These are phyloP conservation scores for Bambusicola thoracicus DNA, from an alignment of 2,113 vertebrate species.

Conservation along the genomic window DNA sequence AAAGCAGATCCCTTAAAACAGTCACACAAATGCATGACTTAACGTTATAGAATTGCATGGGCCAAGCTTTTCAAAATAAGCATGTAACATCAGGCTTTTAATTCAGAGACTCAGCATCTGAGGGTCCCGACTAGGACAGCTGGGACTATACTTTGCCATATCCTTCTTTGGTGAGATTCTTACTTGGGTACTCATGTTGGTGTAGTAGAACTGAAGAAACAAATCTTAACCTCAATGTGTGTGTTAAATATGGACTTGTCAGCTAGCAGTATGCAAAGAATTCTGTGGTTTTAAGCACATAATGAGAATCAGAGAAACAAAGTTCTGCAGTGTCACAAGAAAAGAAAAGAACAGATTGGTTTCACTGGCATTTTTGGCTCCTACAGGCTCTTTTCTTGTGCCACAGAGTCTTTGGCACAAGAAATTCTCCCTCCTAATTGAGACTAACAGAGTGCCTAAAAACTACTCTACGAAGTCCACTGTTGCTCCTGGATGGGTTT, in stretches of 20 bases:
- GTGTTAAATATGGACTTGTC: neutral
- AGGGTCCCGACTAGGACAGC: neutral
- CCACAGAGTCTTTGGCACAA: neutral
- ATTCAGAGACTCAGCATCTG: neutral
- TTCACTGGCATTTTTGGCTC: neutral
- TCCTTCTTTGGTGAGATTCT: neutral
- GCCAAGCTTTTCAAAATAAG: neutral
- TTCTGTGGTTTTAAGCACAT: neutral
- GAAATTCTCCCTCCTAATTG: neutral
- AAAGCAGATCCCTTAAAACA: neutral
- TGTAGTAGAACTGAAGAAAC: neutral
- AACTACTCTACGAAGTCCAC: neutral
- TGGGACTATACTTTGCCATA: neutral
- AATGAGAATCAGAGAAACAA: neutral
- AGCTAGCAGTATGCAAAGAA: neutral
- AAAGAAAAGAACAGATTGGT: neutral
- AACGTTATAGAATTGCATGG: neutral
- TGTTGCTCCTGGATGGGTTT: neutral
- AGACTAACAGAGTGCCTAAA: neutral
- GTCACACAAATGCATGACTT: neutral
- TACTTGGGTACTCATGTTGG: neutral
- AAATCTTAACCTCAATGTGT: neutral
- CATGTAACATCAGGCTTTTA: neutral
- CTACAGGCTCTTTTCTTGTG: neutral
- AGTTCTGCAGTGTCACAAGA: neutral